Conservation (phyloP, 2,113 vertebrate genomes). For the Megaceryle maxima region DNA sequence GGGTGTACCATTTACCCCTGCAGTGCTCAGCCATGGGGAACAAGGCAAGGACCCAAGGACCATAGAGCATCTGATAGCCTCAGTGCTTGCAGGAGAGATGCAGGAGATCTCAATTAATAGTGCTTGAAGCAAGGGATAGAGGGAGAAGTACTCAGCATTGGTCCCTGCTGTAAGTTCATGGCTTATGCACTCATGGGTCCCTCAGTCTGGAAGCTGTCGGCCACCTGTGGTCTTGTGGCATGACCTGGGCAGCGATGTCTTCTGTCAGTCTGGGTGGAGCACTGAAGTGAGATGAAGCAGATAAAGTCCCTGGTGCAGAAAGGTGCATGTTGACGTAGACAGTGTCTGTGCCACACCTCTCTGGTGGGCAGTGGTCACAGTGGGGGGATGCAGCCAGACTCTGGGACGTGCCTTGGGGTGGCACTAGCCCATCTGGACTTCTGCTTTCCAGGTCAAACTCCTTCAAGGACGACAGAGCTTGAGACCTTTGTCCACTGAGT, state of each 20-base stretch:
- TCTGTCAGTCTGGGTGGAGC: background rate
- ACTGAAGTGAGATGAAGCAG: background rate
- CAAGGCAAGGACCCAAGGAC: background rate
- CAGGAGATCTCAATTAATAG: background rate
- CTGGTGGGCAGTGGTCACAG: background rate
- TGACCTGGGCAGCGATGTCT: background rate
- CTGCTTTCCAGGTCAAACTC: background rate
- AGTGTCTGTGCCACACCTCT: rapidly evolving
- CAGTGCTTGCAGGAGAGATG: background rate
- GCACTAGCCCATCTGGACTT: background rate
- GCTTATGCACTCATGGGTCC: too few relatives aligned
- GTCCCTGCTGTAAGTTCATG: background rate
- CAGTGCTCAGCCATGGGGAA: background rate
- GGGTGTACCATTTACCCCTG: background rate
- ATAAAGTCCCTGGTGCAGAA: background rate
- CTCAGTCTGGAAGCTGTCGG: background rate
- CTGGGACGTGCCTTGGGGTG: background rate
- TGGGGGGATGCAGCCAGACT: background rate
- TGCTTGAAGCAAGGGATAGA: rapidly evolving
- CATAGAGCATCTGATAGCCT: background rate
- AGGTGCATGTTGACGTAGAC: rapidly evolving
- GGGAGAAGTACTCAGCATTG: background rate
- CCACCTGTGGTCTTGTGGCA: background rate
- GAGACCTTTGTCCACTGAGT: background rate
- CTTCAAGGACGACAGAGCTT: background rate